These are phyloP conservation scores for Spisula subtruncata DNA, from an alignment of 2,888 invertebrate genomes.

Conservation along the genomic window DNA sequence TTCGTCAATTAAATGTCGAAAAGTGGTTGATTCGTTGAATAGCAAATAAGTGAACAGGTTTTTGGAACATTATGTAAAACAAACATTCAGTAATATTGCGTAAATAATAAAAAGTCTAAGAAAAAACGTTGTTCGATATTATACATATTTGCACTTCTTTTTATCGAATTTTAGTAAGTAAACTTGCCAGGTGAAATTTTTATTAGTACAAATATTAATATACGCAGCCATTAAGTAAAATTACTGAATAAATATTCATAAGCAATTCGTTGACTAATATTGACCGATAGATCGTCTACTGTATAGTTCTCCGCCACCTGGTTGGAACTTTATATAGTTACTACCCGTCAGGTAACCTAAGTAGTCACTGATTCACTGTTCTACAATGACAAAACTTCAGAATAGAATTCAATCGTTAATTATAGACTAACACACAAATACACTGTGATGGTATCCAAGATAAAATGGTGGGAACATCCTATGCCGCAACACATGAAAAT, in stretches of 20 bases:
- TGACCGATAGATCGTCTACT: neutral
- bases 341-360: too few relatives aligned
- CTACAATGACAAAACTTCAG: too few relatives aligned
- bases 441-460: too few relatives aligned
- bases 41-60: neutral
- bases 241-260: neutral
- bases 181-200: neutral
- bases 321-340: too few relatives aligned
- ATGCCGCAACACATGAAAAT: too few relatives aligned
- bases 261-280: neutral
- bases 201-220: too few relatives aligned
- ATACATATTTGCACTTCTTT: constrained; percentile 6
- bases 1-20: neutral
- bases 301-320: too few relatives aligned
- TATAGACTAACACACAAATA: too few relatives aligned
- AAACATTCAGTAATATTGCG: neutral
- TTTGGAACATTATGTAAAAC: neutral
- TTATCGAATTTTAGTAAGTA: neutral
- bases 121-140: constrained; percentile 2
- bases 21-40: neutral
- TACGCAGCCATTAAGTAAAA: neutral
- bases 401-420: too few relatives aligned
- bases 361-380: too few relatives aligned
- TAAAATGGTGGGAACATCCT: too few relatives aligned
- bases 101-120: neutral